phyloP scores from a whole-genome alignment of 2,888 invertebrate species.

The Mechanitis mazaeus region DNA sequence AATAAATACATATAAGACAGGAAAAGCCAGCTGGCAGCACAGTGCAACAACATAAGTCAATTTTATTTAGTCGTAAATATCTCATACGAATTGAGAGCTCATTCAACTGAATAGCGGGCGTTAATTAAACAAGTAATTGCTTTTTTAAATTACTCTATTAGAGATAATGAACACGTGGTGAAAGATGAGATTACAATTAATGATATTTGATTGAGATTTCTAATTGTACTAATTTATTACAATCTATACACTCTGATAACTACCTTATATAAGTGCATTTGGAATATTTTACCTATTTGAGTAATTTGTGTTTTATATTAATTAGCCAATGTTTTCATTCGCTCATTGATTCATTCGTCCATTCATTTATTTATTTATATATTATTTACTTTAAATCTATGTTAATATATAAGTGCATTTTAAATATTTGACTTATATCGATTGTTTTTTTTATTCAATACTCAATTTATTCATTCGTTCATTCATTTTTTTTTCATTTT shows the following conservation, averaged over 20 bases:
- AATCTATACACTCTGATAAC: background rate
- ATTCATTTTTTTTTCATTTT: too few relatives aligned
- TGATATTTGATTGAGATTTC: conserved; percentile 11
- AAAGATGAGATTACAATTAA: conserved; percentile 8
- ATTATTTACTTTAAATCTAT: too few relatives aligned
- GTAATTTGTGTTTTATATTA: too few relatives aligned
- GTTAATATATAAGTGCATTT: too few relatives aligned
- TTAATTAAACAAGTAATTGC: conserved; percentile 53
- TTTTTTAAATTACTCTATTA: conserved; percentile 56
- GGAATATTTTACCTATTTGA: too few relatives aligned
- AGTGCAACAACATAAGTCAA: conserved; percentile 11
- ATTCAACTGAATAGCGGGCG: conserved; percentile 25
- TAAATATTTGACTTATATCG: too few relatives aligned
- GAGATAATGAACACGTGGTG: conserved; percentile 41
- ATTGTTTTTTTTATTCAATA: too few relatives aligned
- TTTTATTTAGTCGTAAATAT: conserved; percentile 11
- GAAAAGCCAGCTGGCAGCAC: background rate
- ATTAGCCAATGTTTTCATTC: too few relatives aligned
- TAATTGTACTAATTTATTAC: background rate
- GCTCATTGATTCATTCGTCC: too few relatives aligned
- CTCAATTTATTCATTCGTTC: too few relatives aligned
- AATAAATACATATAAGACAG: background rate
- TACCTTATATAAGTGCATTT: too few relatives aligned
- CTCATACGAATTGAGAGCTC: conserved; percentile 33
- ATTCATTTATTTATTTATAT: too few relatives aligned